Evolutionary conservation across 2,113 vertebrate species (phyloP), one percentile per base, ranked within the genome.

Genomic region (Coracopsis vasa): DNA sequence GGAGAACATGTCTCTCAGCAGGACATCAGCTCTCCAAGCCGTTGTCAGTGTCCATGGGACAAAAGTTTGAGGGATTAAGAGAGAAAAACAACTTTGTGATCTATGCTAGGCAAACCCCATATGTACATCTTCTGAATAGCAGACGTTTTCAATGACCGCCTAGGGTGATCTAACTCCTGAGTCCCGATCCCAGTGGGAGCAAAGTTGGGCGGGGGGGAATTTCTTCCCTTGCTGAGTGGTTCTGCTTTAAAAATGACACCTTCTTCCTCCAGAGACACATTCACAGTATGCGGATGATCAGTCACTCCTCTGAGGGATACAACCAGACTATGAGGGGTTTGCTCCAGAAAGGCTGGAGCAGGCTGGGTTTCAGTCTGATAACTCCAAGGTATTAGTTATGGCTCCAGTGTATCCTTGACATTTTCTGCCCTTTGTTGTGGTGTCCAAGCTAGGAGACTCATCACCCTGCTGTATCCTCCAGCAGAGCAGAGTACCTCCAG

Each of bases 1-100:
- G 79, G 64, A 88, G 85, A 79, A 77, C 60, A 60, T 3, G 0
- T 60, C 67, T 86, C 60, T 80, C 58, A 62, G 64, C 75, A 88
- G 58, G 45, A 78, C 88, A 75, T 54, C 45, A 64, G 29, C 47
- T 60, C 47, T 85, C 51, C 35, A 13, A 93, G 70, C 45, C 8
- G 0, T 69, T 75, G 77, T 67, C 75, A 84, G 18, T 71, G 42
- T 47, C 24, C 6, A 4, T 54, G 53, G 62, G 41, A 64, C 77
- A 94, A 58, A 90, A 37, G 48, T 78, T 45, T 86, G 44, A 84
- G 31, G n/a, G 41, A 94, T 93, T 86, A 92, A 88, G 29, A 88
- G 29, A 81, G 9, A 24, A 79, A 71, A 88, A 33, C 11, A 56
- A 17, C n/a, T 64, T 29, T 69, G 53, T 78, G 64, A 86, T 66